Conservation (phyloP, 2,888 invertebrate genomes). For the Nudaria mundana region DNA sequence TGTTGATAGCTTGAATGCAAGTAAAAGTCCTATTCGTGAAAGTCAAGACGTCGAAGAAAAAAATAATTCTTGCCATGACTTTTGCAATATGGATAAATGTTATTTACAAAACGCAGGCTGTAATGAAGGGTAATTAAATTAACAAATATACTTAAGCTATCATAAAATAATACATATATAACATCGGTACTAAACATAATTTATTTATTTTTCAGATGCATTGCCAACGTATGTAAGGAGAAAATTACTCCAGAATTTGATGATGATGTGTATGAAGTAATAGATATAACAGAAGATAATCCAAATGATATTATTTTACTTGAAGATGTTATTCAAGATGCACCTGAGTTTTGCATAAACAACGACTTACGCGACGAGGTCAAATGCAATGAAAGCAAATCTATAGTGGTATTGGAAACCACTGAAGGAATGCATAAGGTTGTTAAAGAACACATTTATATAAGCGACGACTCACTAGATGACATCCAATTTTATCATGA, state of each 20-base stretch:
- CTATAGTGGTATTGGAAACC: neutral
- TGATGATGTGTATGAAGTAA: constrained; percentile 12
- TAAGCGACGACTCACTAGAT: too few species aligned
- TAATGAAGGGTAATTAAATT: neutral
- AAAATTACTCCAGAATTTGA: neutral
- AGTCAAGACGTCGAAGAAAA: neutral
- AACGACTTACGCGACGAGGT: neutral
- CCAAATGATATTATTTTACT: constrained; percentile 1
- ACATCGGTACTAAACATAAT: neutral
- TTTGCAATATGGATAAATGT: too few species aligned
- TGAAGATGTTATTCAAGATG: neutral
- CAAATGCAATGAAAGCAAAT: neutral
- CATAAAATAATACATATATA: too few species aligned
- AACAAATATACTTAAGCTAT: too few species aligned
- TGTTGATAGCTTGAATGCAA: constrained; percentile 43
- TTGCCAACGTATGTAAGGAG: neutral
- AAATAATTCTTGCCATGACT: neutral
- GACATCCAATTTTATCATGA: too few species aligned
- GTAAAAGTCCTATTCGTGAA: constrained; percentile 2
- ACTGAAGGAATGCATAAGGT: neutral
- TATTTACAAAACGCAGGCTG: too few species aligned
- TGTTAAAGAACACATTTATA: neutral
- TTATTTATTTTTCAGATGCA: constrained; percentile 1
- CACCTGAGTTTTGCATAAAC: neutral
- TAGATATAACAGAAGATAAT: constrained; percentile 6